A percentile compares a stretch with the other conserved stretches of the same genome.
Evolutionary conservation across 2,797 vertebrate genomes (phyloP).

Genomic region (Prionace glauca): DNA sequence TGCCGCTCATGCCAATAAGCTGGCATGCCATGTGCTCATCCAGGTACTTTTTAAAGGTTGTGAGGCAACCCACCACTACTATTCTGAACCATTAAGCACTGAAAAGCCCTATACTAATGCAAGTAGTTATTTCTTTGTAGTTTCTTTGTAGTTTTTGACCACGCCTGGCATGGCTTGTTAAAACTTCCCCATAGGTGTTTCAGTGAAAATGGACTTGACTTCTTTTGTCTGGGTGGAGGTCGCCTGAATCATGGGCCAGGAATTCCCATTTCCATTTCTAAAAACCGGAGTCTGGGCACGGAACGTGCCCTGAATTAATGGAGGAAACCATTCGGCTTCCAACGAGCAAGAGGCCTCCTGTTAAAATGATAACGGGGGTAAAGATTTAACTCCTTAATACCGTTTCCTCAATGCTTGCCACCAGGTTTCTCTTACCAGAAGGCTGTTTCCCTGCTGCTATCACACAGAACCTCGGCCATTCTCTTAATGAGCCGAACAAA

Average conservation of each 20-base stretch:
- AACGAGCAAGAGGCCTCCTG: not conserved
- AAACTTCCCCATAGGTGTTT: no score
- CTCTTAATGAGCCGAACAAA: not conserved
- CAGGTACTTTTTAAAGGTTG: no score
- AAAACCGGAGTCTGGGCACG: not conserved
- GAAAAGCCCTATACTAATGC: not conserved
- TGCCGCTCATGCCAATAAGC: not conserved
- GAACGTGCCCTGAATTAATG: not conserved
- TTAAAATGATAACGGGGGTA: not conserved
- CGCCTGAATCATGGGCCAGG: not conserved
- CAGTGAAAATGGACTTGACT: not conserved
- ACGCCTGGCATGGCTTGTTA: no score
- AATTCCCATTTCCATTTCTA: no score
- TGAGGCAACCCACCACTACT: no score
- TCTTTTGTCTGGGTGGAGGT: not conserved
- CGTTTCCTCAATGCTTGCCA: not conserved
- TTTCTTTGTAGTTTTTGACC: not conserved
- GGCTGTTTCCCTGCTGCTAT: not conserved
- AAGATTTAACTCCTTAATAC: not conserved
- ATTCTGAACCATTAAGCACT: not conserved
- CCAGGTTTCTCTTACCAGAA: not conserved
- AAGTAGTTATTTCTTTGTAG: not conserved
- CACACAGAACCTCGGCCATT: no score
- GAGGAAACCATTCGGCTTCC: not conserved
- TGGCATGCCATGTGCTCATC: no score